These are phyloP conservation scores for Trissonchulus latispiculum DNA, from an alignment of 2,888 invertebrate genomes.

Conservation along the genomic window DNA sequence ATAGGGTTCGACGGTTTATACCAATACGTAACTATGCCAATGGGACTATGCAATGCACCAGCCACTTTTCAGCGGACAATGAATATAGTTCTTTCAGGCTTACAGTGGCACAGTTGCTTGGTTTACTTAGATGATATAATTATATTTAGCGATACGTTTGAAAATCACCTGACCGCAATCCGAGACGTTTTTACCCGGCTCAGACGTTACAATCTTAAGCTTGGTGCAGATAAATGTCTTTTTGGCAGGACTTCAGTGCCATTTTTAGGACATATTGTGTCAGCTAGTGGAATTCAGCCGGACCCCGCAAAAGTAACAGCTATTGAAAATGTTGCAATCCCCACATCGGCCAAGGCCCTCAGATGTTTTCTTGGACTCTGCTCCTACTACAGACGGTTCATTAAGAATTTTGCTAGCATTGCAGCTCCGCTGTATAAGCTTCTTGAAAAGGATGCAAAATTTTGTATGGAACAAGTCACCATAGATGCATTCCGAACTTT, in stretches of 20 bases:
- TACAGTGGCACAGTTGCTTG: background rate
- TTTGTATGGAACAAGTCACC: background rate
- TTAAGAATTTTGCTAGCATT: background rate
- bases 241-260: background rate
- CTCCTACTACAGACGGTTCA: background rate
- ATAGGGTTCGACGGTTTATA: conserved; percentile 24
- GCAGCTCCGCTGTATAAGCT: background rate
- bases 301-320: background rate
- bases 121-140: conserved; percentile 16
- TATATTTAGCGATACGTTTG: conserved; percentile 3
- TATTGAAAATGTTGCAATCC: background rate
- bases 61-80: conserved; percentile 28
- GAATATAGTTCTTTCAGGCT: background rate
- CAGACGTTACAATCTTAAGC: background rate
- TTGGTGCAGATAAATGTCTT: background rate
- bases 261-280: conserved; percentile 5
- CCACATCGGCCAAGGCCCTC: background rate
- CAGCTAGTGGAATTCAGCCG: background rate
- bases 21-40: conserved; percentile 21
- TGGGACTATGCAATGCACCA: conserved; percentile 25
- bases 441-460: background rate
- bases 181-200: background rate
- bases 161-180: background rate
- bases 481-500: conserved; percentile 24
- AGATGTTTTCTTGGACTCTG: background rate